These are phyloP conservation scores for Diorhabda elongata DNA, from an alignment of 1,140 invertebrate genomes.

Conservation along the genomic window DNA sequence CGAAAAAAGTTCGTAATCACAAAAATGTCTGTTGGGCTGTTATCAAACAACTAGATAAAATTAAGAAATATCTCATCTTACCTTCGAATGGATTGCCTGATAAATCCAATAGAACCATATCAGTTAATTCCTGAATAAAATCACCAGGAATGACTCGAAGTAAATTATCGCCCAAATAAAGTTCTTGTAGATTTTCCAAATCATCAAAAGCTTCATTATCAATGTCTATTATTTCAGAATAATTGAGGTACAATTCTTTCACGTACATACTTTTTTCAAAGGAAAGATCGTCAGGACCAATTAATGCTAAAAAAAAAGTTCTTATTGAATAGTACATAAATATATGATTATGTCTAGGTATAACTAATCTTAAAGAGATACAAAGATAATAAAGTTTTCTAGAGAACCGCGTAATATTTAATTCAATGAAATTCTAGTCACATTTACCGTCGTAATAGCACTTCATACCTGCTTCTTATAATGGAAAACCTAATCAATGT, in stretches of 20 bases:
- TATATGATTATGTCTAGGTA: too few relatives aligned
- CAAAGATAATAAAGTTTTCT: too few relatives aligned
- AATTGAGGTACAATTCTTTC: constrained; percentile 38
- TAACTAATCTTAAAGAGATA: too few relatives aligned
- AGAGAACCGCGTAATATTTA: too few relatives aligned
- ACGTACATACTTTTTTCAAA: constrained; percentile 34
- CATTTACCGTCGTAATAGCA: too few relatives aligned
- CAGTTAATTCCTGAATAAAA: constrained; percentile 28
- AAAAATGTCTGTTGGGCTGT: neutral
- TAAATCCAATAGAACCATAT: constrained; percentile 34
- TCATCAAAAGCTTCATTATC: constrained; percentile 30
- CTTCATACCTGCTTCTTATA: too few relatives aligned
- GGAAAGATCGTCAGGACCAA: constrained; percentile 30
- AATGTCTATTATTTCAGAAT: constrained; percentile 33
- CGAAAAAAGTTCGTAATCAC: too few relatives aligned
- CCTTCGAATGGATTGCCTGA: constrained; percentile 35
- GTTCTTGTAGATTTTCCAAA: constrained; percentile 35
- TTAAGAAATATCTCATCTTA: constrained; percentile 18
- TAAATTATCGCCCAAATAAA: constrained; percentile 36
- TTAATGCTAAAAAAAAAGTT: constrained; percentile 8
- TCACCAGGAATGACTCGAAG: constrained; percentile 30
- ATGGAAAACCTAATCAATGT: too few relatives aligned
- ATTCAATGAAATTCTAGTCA: too few relatives aligned
- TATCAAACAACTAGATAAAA: neutral
- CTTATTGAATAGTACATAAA: too few relatives aligned